Conservation (phyloP, 2,797 vertebrate genomes). For the Gambelia wislizenii region DNA sequence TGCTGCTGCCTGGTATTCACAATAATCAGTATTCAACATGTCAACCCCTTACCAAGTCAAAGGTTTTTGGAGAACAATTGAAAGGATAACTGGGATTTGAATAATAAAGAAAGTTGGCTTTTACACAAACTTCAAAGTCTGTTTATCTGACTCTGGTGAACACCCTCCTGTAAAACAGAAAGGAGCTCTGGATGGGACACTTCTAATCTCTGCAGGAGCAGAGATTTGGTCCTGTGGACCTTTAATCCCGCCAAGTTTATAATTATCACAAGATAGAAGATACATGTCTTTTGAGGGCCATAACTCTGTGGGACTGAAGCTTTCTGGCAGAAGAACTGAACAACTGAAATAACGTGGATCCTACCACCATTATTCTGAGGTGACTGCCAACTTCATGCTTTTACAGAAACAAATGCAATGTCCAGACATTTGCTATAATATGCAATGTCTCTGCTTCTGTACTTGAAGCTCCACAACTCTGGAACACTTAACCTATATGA, state of each 20-base stretch:
- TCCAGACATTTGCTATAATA: not conserved
- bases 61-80: conserved; percentile 32
- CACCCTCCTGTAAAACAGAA: conserved; percentile 4
- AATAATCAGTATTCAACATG: conserved; percentile 1
- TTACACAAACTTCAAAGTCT: conserved; percentile 9
- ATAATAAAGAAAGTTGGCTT: conserved; percentile 24
- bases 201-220: conserved; percentile 24
- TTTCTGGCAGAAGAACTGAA: not conserved
- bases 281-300: not conserved
- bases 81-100: conserved; percentile 30
- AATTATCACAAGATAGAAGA: not conserved
- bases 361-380: not conserved
- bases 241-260: not conserved
- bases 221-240: conserved; percentile 4
- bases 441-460: not conserved
- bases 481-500: not conserved
- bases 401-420: not conserved
- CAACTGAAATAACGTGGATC: not conserved
- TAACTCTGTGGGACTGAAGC: not conserved
- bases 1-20: conserved; percentile 7
- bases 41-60: conserved; percentile 23
- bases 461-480: not conserved
- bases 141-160: conserved; percentile 24
- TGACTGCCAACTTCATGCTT: not conserved
- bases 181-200: conserved; percentile 11